Conservation (phyloP, 2,888 invertebrate genomes). For the Panorpa germanica region DNA sequence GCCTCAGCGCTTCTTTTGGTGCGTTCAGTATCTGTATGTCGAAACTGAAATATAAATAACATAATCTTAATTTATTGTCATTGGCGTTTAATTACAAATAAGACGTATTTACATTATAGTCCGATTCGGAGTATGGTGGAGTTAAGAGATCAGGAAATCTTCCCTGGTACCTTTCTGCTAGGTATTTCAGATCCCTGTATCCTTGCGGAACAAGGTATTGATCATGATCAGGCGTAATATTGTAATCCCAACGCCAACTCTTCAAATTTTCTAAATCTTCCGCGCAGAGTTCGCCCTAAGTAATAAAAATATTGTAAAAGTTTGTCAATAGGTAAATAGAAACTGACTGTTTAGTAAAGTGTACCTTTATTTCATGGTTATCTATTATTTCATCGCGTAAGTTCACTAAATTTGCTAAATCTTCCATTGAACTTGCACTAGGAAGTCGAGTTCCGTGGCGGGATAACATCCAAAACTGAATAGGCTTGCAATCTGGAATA, state of each 20-base stretch:
- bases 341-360: too few species aligned
- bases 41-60: conserved; percentile 34
- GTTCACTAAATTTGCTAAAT: conserved; percentile 32
- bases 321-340: too few species aligned
- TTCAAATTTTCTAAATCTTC: conserved; percentile 44
- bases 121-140: too few species aligned
- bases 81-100: not conserved
- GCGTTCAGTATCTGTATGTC: conserved; percentile 36
- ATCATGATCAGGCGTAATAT: conserved; percentile 34
- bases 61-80: too few species aligned
- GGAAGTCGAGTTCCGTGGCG: conserved; percentile 55
- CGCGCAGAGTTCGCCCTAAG: conserved; percentile 43
- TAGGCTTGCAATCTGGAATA: conserved; percentile 47
- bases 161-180: conserved; percentile 46
- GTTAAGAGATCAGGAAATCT: conserved; percentile 40
- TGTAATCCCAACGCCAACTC: conserved; percentile 44
- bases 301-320: too few species aligned
- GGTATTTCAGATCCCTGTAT: conserved; percentile 41
- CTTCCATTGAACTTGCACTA: conserved; percentile 28
- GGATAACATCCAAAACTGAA: conserved; percentile 51
- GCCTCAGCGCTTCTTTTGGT: conserved; percentile 38
- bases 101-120: too few species aligned
- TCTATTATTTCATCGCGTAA: conserved; percentile 34
- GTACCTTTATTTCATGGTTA: conserved; percentile 46
- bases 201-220: conserved; percentile 42